A percentile compares a stretch with the other conserved stretches of the same genome.
These are phyloP conservation scores for Microtus californicus DNA, from an alignment of 2,797 vertebrate species.

Conservation along the genomic window DNA sequence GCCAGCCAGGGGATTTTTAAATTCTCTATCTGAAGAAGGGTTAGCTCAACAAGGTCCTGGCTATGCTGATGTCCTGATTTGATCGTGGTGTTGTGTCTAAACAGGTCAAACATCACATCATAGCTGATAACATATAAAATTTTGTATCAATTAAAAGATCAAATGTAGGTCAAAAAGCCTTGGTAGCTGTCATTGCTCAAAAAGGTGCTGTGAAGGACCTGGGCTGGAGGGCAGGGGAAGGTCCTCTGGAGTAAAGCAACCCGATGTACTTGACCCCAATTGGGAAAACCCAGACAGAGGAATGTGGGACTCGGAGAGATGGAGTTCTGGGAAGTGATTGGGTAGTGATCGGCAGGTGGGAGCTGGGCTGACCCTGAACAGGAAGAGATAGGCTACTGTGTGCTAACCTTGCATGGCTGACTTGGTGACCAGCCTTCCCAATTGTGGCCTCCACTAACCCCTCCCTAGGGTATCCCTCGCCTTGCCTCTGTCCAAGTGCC, in stretches of 20 bases:
- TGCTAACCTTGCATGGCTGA: background rate
- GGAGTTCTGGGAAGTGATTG: slow-evolving; percentile 14
- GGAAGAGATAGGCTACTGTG: background rate
- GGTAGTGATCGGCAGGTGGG: background rate
- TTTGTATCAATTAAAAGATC: background rate
- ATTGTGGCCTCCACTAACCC: background rate
- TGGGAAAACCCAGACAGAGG: slow-evolving; percentile 29
- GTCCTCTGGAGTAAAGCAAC: background rate
- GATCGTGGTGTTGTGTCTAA: background rate
- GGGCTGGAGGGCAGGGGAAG: background rate
- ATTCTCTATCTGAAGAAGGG: background rate
- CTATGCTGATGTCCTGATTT: background rate
- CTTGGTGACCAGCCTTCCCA: background rate
- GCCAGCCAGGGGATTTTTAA: background rate
- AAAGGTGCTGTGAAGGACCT: background rate
- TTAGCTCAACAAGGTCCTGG: too few relatives aligned
- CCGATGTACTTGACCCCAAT: background rate
- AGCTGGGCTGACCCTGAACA: background rate
- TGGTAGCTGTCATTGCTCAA: background rate
- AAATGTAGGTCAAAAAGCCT: background rate
- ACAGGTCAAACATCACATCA: background rate
- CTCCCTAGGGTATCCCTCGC: background rate
- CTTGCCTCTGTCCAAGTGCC: background rate
- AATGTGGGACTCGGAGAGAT: background rate
- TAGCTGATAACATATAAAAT: background rate